Base-by-base conservation (phyloP, 2,888 invertebrate species). In the Ctenicera cuprea region DNA sequence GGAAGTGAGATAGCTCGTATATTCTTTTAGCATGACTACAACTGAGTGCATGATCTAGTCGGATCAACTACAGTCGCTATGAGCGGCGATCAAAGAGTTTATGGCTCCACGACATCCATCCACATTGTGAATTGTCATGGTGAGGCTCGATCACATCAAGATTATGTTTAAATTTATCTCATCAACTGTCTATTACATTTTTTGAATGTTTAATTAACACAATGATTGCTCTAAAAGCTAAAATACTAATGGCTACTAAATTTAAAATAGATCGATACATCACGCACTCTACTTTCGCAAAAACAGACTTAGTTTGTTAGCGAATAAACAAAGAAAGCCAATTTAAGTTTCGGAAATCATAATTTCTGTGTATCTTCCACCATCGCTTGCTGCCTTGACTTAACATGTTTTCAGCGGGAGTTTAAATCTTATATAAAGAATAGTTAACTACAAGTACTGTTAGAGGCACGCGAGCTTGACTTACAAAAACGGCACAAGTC, bases 51-150 rank as follows among this genome's bases (percentile, higher is more conserved):
- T 74, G 74, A 74, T 74, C 70, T 59, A 41, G 48, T 61, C 59
- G 30, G 73, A 73, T 73, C 67, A 69, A 62, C 73, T 54, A 54
- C 67, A 73, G 73, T 59, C 73, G 73, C 73, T 69, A 70, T 70
- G 63, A 74, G 61, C 74, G 62, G 65, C 66, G 61, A 74, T 74
- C 71, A 74, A 74, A 71, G 71, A 71, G 71, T 74, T 71, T 71
- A 74, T 74, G 71, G 63, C 66, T 66, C 65, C 70, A 62, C 70
- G 70, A 70, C 70, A 64, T 69, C 30, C 74, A 61, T 69, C 59
- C 66, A 61, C 71, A 66, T 74, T 71, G 71, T 74, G 41, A 48
- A 74, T 74, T 74, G 71, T 74, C 74, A 71, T 71, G 50, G 59
- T 59, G 18, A 50, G 59, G 69, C 33, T 64, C 69, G 69, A 63